Percentiles rank a stretch among this genome's conserved stretches.
Evolutionary conservation across 2,797 vertebrate genomes (phyloP).

Genomic region (Phrynocephalus vlangalii): DNA sequence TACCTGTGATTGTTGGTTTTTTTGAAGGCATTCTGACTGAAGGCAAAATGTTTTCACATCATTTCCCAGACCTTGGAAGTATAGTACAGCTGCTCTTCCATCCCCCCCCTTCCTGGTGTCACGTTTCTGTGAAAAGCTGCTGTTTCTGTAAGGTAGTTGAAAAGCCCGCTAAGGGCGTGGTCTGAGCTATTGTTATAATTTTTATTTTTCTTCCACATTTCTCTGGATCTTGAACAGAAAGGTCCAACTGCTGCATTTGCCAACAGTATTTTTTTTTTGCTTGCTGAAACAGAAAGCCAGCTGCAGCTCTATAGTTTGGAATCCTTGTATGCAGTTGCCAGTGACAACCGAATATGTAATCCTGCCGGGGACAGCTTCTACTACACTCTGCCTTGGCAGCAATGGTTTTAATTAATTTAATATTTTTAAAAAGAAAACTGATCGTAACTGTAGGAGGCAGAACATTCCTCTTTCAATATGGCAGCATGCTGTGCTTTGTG

Average conservation of each 20-base stretch:
- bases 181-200: background rate
- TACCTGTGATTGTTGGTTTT: background rate
- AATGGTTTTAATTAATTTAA: background rate
- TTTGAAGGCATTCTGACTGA: background rate
- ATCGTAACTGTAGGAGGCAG: background rate
- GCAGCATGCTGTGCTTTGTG: background rate
- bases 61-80: constrained; percentile 26
- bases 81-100: background rate
- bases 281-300: constrained; percentile 28
- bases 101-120: background rate
- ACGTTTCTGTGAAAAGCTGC: constrained; percentile 27
- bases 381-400: background rate
- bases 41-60: constrained; percentile 1
- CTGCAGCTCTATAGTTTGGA: background rate
- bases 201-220: constrained; percentile 22
- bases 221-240: constrained; percentile 28
- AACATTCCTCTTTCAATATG: background rate
- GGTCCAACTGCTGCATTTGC: constrained; percentile 44
- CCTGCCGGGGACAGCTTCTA: constrained; percentile 1
- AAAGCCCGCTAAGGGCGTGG: background rate
- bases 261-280: background rate
- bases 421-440: background rate
- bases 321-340: constrained; percentile 19
- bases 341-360: constrained; percentile 20
- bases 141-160: constrained; percentile 29